phyloP scores from a whole-genome alignment of 2,113 vertebrate species.

The Vulpes ferrilata region DNA sequence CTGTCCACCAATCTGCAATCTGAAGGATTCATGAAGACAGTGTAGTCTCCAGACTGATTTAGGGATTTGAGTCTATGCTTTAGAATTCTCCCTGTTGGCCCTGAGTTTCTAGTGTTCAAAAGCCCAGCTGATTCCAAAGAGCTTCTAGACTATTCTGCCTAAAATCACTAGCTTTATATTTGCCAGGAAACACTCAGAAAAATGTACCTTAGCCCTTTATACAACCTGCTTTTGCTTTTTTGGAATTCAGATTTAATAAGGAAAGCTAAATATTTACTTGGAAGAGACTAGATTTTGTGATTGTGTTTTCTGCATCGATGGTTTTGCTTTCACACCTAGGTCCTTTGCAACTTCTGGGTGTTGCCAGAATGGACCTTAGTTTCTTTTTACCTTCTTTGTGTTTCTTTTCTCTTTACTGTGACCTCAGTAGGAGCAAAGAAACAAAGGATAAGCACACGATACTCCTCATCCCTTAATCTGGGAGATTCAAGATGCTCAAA shows the following conservation, averaged over 20 bases:
- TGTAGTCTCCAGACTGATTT: neutral
- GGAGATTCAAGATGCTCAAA: neutral
- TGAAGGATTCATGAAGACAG: neutral
- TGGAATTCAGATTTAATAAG: neutral
- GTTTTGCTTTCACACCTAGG: neutral
- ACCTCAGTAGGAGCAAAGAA: neutral
- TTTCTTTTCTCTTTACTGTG: neutral
- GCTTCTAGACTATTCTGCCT: neutral
- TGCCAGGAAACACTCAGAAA: neutral
- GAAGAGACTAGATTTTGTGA: neutral
- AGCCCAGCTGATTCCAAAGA: neutral
- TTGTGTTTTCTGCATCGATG: accelerated
- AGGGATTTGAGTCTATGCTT: neutral
- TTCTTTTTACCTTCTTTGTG: neutral
- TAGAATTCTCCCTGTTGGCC: accelerated
- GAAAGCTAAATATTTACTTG: neutral
- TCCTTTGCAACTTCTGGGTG: neutral
- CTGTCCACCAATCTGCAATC: accelerated
- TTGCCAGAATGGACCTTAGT: neutral
- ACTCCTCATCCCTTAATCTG: neutral
- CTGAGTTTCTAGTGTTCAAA: neutral
- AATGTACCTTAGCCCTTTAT: neutral
- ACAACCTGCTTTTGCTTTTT: neutral
- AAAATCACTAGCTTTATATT: neutral
- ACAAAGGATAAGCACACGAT: neutral